phyloP scores from a whole-genome alignment of 23 tunicate species.

The Halocynthia aurantium region DNA sequence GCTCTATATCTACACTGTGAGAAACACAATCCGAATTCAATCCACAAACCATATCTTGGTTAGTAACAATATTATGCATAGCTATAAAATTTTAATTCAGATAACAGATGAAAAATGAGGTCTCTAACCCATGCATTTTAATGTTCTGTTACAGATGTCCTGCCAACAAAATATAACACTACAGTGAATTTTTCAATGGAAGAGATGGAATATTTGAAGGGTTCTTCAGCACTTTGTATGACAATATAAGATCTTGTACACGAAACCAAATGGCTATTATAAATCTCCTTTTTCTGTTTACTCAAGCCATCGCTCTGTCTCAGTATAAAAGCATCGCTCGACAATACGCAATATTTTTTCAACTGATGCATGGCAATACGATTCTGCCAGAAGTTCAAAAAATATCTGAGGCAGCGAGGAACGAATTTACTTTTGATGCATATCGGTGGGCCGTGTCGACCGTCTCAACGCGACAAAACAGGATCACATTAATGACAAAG shows the following conservation, averaged over 20 bases:
- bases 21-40: conserved; percentile 40
- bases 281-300: not conserved
- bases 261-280: no score
- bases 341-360: conserved; percentile 70
- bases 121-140: not conserved
- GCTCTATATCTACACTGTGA: conserved; percentile 82
- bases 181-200: conserved; percentile 59
- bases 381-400: conserved; percentile 24
- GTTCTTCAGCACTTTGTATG: conserved; percentile 54
- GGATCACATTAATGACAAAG: conserved; percentile 35
- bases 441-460: conserved; percentile 86
- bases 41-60: conserved; percentile 85
- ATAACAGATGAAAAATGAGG: no score
- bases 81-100: no score
- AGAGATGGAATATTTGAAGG: conserved; percentile 63
- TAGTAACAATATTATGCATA: not conserved
- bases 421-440: conserved; percentile 76
- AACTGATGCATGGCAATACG: conserved; percentile 32
- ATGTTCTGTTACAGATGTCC: conserved; percentile 40
- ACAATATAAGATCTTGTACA: not conserved
- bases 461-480: conserved; percentile 75
- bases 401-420: conserved; percentile 30
- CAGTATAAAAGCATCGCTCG: conserved; percentile 83
- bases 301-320: conserved; percentile 51
- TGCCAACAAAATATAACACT: conserved; percentile 69